A percentile compares a stretch with the other conserved stretches of the same genome.
Conservation (phyloP, 2,113 vertebrate species). For the Calidris pugnax region DNA sequence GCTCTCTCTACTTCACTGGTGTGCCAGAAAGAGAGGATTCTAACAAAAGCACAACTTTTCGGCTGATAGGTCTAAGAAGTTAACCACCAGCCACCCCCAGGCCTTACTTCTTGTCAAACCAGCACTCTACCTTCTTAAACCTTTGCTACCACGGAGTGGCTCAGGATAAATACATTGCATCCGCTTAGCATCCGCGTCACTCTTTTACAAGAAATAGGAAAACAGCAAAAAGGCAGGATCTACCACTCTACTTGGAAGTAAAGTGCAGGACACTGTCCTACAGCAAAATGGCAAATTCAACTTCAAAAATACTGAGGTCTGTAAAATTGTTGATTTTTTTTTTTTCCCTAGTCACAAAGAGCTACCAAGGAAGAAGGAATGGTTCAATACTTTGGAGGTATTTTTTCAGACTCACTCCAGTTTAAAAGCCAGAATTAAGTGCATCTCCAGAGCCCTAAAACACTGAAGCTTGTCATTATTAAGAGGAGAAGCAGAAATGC, state of each 20-base stretch:
- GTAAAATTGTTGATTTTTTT: not conserved
- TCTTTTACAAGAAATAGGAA: not conserved
- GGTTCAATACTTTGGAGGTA: not conserved
- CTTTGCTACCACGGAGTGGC: not conserved
- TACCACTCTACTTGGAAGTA: not conserved
- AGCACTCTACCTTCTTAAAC: not conserved
- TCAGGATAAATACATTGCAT: not conserved
- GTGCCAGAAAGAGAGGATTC: not conserved
- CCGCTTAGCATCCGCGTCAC: not conserved
- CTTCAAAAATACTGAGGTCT: not conserved
- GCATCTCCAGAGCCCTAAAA: not conserved
- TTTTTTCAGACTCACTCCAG: not conserved
- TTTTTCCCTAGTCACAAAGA: not conserved
- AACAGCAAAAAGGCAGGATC: not conserved
- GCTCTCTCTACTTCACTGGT: not conserved
- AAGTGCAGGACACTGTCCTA: not conserved
- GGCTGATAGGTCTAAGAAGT: not conserved
- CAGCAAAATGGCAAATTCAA: not conserved
- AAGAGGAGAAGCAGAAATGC: not conserved
- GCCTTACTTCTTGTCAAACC: not conserved
- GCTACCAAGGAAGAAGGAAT: not conserved
- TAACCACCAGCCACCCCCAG: not conserved
- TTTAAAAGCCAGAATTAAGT: not conserved
- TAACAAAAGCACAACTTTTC: not conserved
- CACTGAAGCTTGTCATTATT: not conserved